Conservation (phyloP, 2,888 invertebrate species). For the Lobophora halterata region DNA sequence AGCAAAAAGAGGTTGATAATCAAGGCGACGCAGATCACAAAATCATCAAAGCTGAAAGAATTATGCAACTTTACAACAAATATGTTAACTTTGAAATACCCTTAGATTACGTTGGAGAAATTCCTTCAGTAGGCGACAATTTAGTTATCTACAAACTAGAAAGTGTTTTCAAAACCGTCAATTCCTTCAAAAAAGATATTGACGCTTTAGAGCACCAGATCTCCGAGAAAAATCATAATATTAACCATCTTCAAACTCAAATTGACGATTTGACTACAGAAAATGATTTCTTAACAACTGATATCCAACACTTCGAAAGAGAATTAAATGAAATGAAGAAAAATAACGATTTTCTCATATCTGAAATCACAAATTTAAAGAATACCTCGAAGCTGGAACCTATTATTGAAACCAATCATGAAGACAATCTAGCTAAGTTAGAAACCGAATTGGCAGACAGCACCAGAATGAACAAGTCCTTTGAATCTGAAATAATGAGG, state of each 20-base stretch:
- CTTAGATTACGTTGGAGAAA: slow-evolving; percentile 70
- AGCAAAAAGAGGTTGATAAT: slow-evolving; percentile 45
- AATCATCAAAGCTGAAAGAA: slow-evolving; percentile 57
- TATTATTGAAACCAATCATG: slow-evolving; percentile 84
- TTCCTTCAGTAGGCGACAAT: slow-evolving; percentile 62
- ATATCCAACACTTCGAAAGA: slow-evolving; percentile 79
- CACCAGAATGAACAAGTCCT: slow-evolving; percentile 77
- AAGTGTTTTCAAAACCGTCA: slow-evolving; percentile 76
- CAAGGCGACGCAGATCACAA: slow-evolving; percentile 46
- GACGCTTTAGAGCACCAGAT: slow-evolving; percentile 79
- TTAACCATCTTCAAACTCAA: slow-evolving; percentile 74
- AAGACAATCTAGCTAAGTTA: slow-evolving; percentile 83
- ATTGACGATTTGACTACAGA: slow-evolving; percentile 78
- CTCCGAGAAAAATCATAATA: slow-evolving; percentile 78
- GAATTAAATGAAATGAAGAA: slow-evolving; percentile 84
- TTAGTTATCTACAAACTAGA: slow-evolving; percentile 70
- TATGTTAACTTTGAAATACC: slow-evolving; percentile 74
- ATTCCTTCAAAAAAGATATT: slow-evolving; percentile 81
- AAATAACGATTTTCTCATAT: slow-evolving; percentile 85
- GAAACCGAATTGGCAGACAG: slow-evolving; percentile 84
- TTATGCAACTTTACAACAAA: slow-evolving; percentile 69
- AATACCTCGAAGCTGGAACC: slow-evolving; percentile 84
- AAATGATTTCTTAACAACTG: slow-evolving; percentile 72
- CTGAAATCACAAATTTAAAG: slow-evolving; percentile 83
- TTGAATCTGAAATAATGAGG: slow-evolving; percentile 81